These are phyloP conservation scores for Erethizon dorsatum DNA, from an alignment of 2,797 vertebrate species.

Conservation along the genomic window DNA sequence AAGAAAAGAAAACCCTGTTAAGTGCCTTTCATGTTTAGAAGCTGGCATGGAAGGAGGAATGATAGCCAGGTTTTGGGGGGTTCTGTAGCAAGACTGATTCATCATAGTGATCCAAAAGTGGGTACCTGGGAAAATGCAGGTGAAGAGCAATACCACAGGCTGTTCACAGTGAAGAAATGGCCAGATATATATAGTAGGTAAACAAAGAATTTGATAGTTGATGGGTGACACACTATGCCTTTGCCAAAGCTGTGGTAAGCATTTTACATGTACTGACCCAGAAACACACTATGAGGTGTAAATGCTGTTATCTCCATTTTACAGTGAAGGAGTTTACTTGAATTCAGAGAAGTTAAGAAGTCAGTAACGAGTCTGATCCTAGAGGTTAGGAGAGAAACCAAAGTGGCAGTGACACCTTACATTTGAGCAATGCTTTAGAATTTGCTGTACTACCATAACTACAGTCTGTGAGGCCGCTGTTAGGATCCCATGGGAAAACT, in stretches of 20 bases:
- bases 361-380: constrained; percentile 4
- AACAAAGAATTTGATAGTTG: background rate
- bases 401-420: background rate
- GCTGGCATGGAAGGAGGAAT: background rate
- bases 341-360: constrained; percentile 53
- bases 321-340: background rate
- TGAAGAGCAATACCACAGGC: background rate
- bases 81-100: background rate
- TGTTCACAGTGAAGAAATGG: constrained; percentile 2
- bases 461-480: background rate
- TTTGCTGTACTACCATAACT: background rate
- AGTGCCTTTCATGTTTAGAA: constrained; percentile 46
- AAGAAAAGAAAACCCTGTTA: constrained; percentile 32
- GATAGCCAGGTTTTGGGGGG: background rate
- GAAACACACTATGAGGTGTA: background rate
- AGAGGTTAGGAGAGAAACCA: constrained; percentile 19
- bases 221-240: background rate
- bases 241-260: background rate
- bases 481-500: background rate
- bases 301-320: background rate
- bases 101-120: background rate
- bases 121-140: background rate
- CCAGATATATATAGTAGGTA: background rate
- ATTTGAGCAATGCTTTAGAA: constrained; percentile 24
- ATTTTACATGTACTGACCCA: constrained; percentile 15